These are phyloP conservation scores for Luffia ferchaultella DNA, from an alignment of 2,888 invertebrate genomes.

Conservation along the genomic window DNA sequence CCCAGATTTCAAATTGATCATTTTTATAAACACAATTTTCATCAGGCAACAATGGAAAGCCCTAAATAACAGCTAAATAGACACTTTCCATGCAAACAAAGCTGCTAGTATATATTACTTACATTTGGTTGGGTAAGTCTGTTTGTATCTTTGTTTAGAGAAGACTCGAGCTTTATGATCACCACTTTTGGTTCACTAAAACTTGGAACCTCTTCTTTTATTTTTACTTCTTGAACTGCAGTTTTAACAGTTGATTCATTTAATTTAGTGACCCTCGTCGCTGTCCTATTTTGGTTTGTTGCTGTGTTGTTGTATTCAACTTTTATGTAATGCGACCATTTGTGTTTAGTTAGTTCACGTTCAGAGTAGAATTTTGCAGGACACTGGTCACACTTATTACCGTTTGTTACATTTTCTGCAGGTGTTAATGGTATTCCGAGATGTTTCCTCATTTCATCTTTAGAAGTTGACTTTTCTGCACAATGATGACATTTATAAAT, in stretches of 20 bases:
- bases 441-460: slow-evolving; percentile 32
- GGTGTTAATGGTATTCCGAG: slow-evolving; percentile 33
- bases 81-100: no score
- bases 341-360: slow-evolving; percentile 42
- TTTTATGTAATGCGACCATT: slow-evolving; percentile 45
- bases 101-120: no score
- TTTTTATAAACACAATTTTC: no score
- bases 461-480: slow-evolving; percentile 33
- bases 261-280: neutral
- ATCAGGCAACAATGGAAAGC: no score
- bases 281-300: neutral
- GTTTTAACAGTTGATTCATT: neutral
- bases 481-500: slow-evolving; percentile 45
- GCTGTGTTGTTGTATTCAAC: slow-evolving; percentile 20
- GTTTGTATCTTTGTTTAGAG: neutral
- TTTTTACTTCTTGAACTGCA: neutral
- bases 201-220: neutral
- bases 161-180: neutral
- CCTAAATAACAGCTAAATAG: no score
- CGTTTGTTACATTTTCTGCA: slow-evolving; percentile 34
- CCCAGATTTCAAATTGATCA: no score
- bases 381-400: slow-evolving; percentile 35
- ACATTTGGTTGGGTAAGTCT: no score
- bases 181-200: neutral
- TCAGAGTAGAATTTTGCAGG: slow-evolving; percentile 38